Base-by-base conservation (phyloP, 2,113 vertebrate genomes). In the Oenanthe melanoleuca region DNA sequence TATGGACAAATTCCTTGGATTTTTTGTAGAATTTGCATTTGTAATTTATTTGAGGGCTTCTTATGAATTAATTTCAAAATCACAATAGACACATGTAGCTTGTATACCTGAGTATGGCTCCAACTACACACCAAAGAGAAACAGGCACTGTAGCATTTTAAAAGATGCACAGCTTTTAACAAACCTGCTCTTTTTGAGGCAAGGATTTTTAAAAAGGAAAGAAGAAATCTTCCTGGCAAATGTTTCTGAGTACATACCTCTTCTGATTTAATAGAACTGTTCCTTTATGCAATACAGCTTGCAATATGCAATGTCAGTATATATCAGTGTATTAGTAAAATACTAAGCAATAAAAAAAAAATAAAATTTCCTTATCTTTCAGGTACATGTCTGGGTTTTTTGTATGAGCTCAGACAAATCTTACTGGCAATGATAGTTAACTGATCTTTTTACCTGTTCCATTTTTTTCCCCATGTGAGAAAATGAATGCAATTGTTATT, bases 371-470 rank as follows among this genome's bases (percentile, higher is more conserved):
- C 34, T 37, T 38, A 11, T 7, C 16, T 65, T 86, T 66, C 56
- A 86, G 12, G 12, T 47, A 53, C 8, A 33, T 0, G 0, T 37
- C 2, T 28, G 14, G 2, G 0, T 4, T 38, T 72, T 47, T 66
- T 64, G 1, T 18, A 13, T 47, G 44, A 73, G 26, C 47, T 57
- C 40, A 69, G 25, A 44, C 6, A 8, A 33, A 85, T 59, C 6
- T 63, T 56, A 56, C 4, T 69, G 11, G 15, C 13, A 63, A 45
- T 16, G 18, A 57, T 6, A 73, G 7, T 37, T 59, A 50, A 52
- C 8, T 17, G 12, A n/a, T 24, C 7, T 49, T 81, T 87, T 65
- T 20, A 8, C 3, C 6, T 15, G 8, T 9, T 56, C 9, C 8
- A 11, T 64, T 21, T 49, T 75, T 53, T 75, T 53, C 34, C 34